Percentiles rank a stretch among this genome's conserved stretches.
Conservation (phyloP, 2,113 vertebrate species). For the Tetraodon nigroviridis region DNA sequence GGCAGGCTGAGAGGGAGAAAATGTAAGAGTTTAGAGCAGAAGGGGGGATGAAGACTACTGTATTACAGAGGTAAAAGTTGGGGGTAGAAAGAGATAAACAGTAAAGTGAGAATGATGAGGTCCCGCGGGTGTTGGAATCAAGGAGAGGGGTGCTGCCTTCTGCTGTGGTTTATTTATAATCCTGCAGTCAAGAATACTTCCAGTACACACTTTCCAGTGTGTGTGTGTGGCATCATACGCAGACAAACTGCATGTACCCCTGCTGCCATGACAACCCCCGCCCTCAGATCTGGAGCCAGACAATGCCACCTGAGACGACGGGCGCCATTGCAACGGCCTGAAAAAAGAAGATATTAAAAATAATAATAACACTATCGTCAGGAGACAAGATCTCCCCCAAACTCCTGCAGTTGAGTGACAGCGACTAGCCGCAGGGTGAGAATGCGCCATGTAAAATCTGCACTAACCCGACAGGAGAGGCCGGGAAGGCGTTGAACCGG, state of each 20-base stretch:
- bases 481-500: no score
- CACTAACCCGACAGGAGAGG: no score
- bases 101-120: slow-evolving; percentile 46
- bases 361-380: slow-evolving; percentile 4
- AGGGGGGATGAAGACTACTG: slow-evolving; percentile 2
- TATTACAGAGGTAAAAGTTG: not conserved
- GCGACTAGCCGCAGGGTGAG: no score
- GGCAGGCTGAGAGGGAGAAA: not conserved
- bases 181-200: slow-evolving; percentile 53
- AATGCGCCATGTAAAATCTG: no score
- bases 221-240: slow-evolving; percentile 33
- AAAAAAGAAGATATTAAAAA: no score
- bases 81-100: slow-evolving; percentile 16
- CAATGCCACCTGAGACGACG: slow-evolving; percentile 62
- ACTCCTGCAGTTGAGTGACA: not conserved
- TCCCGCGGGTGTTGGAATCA: slow-evolving; percentile 32
- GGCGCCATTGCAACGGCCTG: slow-evolving; percentile 52
- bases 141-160: slow-evolving; percentile 45
- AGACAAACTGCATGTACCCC: slow-evolving; percentile 51
- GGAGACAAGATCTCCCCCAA: slow-evolving; percentile 6
- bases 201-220: slow-evolving; percentile 12
- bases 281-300: slow-evolving; percentile 58
- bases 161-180: slow-evolving; percentile 65
- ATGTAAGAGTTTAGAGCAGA: slow-evolving; percentile 2
- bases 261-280: slow-evolving; percentile 67